Evolutionary conservation across 1,140 invertebrate species (phyloP), one percentile per base, ranked within the genome.

Genomic region (honey bee (Apis mellifera)): DNA sequence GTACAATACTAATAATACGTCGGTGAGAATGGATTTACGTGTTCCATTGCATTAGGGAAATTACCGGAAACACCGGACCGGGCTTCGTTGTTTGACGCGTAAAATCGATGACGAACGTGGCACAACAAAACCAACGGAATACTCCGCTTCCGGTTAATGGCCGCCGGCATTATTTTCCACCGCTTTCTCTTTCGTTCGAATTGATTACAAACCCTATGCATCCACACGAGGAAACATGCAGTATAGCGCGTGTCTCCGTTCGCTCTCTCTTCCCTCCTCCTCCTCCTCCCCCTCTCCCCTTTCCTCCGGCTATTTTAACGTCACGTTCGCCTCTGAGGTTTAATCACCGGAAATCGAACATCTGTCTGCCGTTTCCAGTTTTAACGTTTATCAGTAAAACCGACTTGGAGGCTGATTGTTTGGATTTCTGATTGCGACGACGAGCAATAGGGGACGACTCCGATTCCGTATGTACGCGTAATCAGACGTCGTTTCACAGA

Each of bases 331-430:
- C 65, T 62, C 50, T 13, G 32, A 42, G 55, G 50, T 71, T 62
- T 71, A 79, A 79, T 72, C 68, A 78, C 64, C 65, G 76, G 78
- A 62, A 79, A 78, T 78, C 52, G 48, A 71, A 62, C 77, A 59
- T 17, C 50, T 70, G 66, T 21, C 55, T 55, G 64, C 8, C 15
- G 70, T 13, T 72, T 21, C 19, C 9, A 17, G 54, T 59, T 78
- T 78, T 70, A 57, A 60, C 17, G 65, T 69, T 78, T 69, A 78
- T 65, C 62, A 54, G 73, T 50, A 50, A 60, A 64, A 50, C 19
- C 42, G 19, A 73, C 26, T 15, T 8, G 57, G 42, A 64, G 8
- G 42, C 1, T 21, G 73, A 64, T 75, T 52, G 59, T 62, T 50
- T 59, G n/a, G 11, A 26, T 21, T 26, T 62, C 73, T 21, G 60